Base-by-base conservation (phyloP, 2,113 vertebrate species). In the Dicrurus megarhynchus region DNA sequence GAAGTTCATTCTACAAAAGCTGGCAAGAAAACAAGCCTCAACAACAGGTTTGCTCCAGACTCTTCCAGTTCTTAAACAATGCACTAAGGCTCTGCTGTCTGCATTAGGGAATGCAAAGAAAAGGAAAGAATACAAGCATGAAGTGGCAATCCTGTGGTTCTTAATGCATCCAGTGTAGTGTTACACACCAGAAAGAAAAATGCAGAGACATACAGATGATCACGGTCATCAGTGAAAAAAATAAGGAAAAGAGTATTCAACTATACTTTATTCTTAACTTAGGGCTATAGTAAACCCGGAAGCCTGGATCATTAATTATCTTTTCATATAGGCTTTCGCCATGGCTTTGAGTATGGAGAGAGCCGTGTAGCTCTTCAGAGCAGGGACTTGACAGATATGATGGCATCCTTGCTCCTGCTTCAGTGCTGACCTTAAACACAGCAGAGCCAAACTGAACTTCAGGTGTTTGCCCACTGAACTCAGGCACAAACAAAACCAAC, bases 1-100 rank as follows among this genome's bases (percentile, higher is more conserved):
- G 30, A 65, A 90, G 56, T 53, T 90, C n/a, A 81, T 86, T 97
- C 73, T 87, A 67, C 47, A 60, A 88, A 79, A 41, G 56, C 61
- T 77, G 85, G 83, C 75, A 86, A 88, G 55, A 68, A 93, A 94
- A 84, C 42, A 90, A 90, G 47, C 12, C 75, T 19, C 44, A 47
- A 3, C 41, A 80, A 71, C 57, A 79, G 33, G 68, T 86, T 90
- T 84, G 26, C 52, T 94, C 89, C 84, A 91, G 73, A 42, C 22
- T 89, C 83, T 53, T 89, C 69, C 28, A 67, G 71, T 63, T 95
- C 94, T 84, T 47, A 84, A 93, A 95, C 76, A 89, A 96, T 47
- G 47, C 33, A 74, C 2, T 35, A 76, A 79, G 49, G n/a, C 24
- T 90, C 23, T 49, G 24, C 22, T 42, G 68, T 53, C 61, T 73